Conservation (phyloP, 2,113 vertebrate genomes). For the Scopus umbretta region DNA sequence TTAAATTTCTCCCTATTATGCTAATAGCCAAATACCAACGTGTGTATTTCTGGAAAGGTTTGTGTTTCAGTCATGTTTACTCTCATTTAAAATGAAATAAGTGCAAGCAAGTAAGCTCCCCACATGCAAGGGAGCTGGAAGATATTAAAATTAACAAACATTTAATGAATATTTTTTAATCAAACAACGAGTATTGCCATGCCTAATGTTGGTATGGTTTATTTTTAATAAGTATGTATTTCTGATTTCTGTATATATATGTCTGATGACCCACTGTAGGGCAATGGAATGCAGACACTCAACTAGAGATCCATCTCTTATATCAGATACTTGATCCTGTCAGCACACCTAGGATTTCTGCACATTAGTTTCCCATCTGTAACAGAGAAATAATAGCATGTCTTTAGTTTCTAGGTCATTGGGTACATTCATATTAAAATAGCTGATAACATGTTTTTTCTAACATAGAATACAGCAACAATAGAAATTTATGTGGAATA, state of each 20-base stretch:
- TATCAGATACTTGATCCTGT: background rate
- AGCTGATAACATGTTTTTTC: background rate
- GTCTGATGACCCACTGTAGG: background rate
- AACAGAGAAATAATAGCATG: background rate
- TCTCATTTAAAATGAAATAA: background rate
- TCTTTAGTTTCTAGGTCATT: background rate
- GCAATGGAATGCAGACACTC: background rate
- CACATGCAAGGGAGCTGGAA: background rate
- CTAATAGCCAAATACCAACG: background rate
- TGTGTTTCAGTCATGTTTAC: background rate
- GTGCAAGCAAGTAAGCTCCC: fast-evolving
- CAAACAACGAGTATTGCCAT: background rate
- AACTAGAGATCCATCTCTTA: background rate
- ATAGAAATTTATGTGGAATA: background rate
- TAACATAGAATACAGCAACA: background rate
- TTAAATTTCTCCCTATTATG: background rate
- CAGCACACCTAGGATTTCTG: background rate
- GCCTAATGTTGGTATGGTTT: no score
- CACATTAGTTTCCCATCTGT: background rate
- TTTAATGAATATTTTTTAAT: background rate
- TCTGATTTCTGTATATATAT: background rate
- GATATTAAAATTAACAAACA: background rate
- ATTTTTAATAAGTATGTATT: background rate
- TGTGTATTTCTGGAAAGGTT: background rate
- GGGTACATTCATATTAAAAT: background rate